Conservation (phyloP, 2,888 invertebrate genomes). For the Euplexia lucipara region DNA sequence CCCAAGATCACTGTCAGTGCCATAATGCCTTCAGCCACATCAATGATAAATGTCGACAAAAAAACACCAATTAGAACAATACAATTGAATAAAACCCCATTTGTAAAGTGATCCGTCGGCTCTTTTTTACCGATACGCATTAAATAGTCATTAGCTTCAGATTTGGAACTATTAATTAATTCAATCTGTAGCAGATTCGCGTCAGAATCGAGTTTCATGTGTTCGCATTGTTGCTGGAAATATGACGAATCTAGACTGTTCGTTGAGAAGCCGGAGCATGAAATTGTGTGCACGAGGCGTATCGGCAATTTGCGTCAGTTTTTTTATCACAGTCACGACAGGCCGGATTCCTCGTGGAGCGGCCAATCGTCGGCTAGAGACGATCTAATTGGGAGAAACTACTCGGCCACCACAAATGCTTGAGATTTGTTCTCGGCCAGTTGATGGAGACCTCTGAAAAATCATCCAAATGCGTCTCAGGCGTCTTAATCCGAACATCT, state of each 20-base stretch:
- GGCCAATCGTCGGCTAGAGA: conserved; percentile 88
- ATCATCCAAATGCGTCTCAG: conserved; percentile 63
- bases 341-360: conserved; percentile 86
- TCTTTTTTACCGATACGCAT: conserved; percentile 75
- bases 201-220: conserved; percentile 64
- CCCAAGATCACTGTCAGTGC: conserved; percentile 76
- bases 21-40: conserved; percentile 69
- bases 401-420: conserved; percentile 87
- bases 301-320: conserved; percentile 91
- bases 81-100: conserved; percentile 77
- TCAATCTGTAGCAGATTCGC: conserved; percentile 73
- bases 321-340: conserved; percentile 90
- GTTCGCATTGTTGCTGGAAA: conserved; percentile 76
- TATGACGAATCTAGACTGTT: conserved; percentile 89
- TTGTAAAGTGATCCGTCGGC: conserved; percentile 66
- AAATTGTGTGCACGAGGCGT: conserved; percentile 91
- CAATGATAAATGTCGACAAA: conserved; percentile 76
- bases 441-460: conserved; percentile 76
- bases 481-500: conserved; percentile 56
- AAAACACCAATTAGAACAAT: conserved; percentile 82
- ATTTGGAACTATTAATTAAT: conserved; percentile 79
- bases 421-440: conserved; percentile 82
- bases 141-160: conserved; percentile 79
- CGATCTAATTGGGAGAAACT: conserved; percentile 90
- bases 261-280: conserved; percentile 86